Conservation (phyloP, 1,140 invertebrate genomes). For the Drosophila pallidifrons region DNA sequence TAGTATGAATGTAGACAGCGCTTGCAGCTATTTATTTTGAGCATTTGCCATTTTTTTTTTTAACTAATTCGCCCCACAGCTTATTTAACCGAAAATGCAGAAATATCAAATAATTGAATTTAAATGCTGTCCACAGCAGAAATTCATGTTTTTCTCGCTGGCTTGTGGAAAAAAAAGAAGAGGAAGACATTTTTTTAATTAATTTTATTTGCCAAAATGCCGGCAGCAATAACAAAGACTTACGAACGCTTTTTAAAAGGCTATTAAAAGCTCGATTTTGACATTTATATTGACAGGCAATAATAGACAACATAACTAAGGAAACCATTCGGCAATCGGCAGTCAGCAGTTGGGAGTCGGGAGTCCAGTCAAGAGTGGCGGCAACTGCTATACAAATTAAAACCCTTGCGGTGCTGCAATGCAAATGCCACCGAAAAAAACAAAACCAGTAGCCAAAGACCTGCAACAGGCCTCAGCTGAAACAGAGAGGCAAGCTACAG, state of each 20-base stretch:
- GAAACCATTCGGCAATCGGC: slow-evolving; percentile 18
- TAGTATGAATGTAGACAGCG: neutral
- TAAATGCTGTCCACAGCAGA: slow-evolving; percentile 46
- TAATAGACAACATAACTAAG: slow-evolving; percentile 83
- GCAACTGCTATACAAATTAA: slow-evolving; percentile 64
- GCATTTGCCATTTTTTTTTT: slow-evolving; percentile 46
- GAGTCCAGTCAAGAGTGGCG: slow-evolving; percentile 5
- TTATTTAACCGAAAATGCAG: slow-evolving; percentile 18
- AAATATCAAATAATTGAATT: slow-evolving; percentile 61
- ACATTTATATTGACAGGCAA: slow-evolving; percentile 84
- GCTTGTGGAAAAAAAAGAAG: slow-evolving; percentile 7
- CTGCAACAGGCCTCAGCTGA: slow-evolving; percentile 18
- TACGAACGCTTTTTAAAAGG: slow-evolving; percentile 61
- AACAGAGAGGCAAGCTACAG: slow-evolving; percentile 5
- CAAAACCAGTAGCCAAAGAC: slow-evolving; percentile 74
- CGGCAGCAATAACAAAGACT: slow-evolving; percentile 49
- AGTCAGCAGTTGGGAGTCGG: neutral
- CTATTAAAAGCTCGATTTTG: slow-evolving; percentile 73
- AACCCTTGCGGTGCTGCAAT: slow-evolving; percentile 64
- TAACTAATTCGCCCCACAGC: slow-evolving; percentile 56
- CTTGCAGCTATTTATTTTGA: slow-evolving; percentile 8
- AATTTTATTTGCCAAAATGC: slow-evolving; percentile 56
- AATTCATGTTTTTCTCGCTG: slow-evolving; percentile 15
- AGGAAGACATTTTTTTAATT: slow-evolving; percentile 62
- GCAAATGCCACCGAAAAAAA: slow-evolving; percentile 29